Base-by-base conservation (phyloP, 2,797 vertebrate genomes). In the Hybognathus amarus region DNA sequence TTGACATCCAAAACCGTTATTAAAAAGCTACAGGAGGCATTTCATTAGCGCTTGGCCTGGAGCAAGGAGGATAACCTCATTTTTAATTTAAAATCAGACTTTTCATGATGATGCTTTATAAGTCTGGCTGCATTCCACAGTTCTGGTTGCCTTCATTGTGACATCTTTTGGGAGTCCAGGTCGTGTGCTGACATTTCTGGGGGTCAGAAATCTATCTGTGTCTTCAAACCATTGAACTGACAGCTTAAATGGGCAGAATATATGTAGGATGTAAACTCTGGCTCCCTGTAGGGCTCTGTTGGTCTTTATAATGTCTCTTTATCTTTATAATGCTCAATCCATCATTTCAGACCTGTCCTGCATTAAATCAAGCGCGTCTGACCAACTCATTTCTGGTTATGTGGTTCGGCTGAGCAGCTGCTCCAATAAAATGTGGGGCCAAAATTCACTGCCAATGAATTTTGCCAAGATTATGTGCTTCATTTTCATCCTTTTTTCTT, bases 31-130 rank as follows among this genome's bases (percentile, higher is more conserved):
- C n/a, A 70, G 45, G 50, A 54, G 33, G 27, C 67, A 70, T 64
- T 71, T 80, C 33, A 45, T 85, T 82, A 77, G 56, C 33, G 63
- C 73, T 77, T 81, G 64, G 79, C 63, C 52, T 80, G 56, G 7
- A 45, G 40, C 40, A 52, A 38, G 20, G 22, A 81, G 64, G 63
- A 42, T 54, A 47, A 77, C 73, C 73, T 54, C 4, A 5, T 52
- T 50, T 64, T 82, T 40, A 3, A 54, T 64, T 50, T 33, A 27
- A 75, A 67, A 67, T 63, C 4, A 1, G 27, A 40, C 68, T 17
- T 40, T 24, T 47, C 20, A 50, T 74, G 56, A 74, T 38, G 33
- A 33, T 45, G 20, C 24, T 64, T 74, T 82, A 40, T 13, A 42
- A 38, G 56, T 24, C 13, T 82, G 80, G 83, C 24, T 66, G 30